Base-by-base conservation (phyloP, 2,888 invertebrate species). In the Laspeyria flexula region DNA sequence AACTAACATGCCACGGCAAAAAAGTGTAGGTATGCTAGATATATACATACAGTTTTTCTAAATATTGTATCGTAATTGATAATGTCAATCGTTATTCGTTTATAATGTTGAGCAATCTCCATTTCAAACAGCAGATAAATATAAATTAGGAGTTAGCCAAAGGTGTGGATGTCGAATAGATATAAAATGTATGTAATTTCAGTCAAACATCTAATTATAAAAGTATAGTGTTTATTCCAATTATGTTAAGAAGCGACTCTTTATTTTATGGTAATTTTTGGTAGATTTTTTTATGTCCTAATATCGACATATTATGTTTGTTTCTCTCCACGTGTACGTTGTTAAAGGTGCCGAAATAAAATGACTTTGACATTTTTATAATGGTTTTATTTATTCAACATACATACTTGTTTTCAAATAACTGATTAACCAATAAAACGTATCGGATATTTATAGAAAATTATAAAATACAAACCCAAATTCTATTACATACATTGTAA, bases 371-470 rank as follows among this genome's bases (percentile, higher is more conserved):
- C 75, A 74, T 76, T 78, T 68, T 73, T 57, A 66, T 72, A 67
- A 75, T 75, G 77, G 40, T 51, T 87, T 86, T 84, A 88, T 86
- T 88, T 85, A 84, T 79, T 86, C 84, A 85, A 86, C 85, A 77
- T 70, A 86, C 85, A 77, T 70, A 60, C 46, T 67, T 50, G 56
- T 58, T 61, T 49, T 43, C 54, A 53, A 46, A 58, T 40, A 35
- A 35, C 43, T 63, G 59, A 53, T 65, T 55, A 65, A 60, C 58
- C 10, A 38, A 38, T 23, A 41, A 21, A 39, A 21, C 31, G 29
- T 10, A 48, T 13, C 4, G 13, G 13, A 21, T n/a, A 1, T 11
- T 6, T 38, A 9, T 1, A 1, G 13, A 6, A 25, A 25, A 25
- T 13, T n/a, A 38, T 21, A 4, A 18, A 38, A 25, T 6, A 38